Percentiles rank a stretch among this genome's conserved stretches.
Evolutionary conservation across 23 tunicate genomes (phyloP).

Genomic region (Styela clava): DNA sequence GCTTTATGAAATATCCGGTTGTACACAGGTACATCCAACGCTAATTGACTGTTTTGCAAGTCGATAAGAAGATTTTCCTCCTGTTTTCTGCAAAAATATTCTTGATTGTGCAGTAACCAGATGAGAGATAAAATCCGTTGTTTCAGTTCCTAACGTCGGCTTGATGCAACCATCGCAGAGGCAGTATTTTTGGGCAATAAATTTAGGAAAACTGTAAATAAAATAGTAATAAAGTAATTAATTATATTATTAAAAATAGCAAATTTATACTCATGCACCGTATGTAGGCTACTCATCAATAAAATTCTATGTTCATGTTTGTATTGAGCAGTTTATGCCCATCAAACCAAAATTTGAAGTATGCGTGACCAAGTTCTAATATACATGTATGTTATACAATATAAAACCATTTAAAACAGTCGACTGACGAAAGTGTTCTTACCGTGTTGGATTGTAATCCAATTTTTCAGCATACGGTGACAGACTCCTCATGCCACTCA

Average conservation of each 20-base stretch:
- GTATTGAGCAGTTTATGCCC: too few species aligned
- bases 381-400: too few species aligned
- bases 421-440: too few species aligned
- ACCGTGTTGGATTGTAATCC: conserved; percentile 21
- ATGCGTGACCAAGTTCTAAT: too few species aligned
- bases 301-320: too few species aligned
- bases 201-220: not conserved
- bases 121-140: not conserved
- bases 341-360: too few species aligned
- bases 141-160: not conserved
- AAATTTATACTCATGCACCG: not conserved
- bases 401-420: too few species aligned
- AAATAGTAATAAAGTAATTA: too few species aligned
- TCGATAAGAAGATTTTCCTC: not conserved
- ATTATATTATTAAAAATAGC: not conserved
- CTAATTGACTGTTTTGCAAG: not conserved
- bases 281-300: too few species aligned
- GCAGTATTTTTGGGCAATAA: conserved; percentile 2
- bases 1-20: not conserved
- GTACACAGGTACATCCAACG: conserved; percentile 8
- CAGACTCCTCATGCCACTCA: conserved; percentile 28
- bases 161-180: not conserved
- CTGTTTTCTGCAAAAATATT: not conserved
- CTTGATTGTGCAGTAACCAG: not conserved
- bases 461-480: conserved; percentile 16